These are phyloP conservation scores for Eupithecia tripunctaria DNA, from an alignment of 2,888 invertebrate species.

Conservation along the genomic window DNA sequence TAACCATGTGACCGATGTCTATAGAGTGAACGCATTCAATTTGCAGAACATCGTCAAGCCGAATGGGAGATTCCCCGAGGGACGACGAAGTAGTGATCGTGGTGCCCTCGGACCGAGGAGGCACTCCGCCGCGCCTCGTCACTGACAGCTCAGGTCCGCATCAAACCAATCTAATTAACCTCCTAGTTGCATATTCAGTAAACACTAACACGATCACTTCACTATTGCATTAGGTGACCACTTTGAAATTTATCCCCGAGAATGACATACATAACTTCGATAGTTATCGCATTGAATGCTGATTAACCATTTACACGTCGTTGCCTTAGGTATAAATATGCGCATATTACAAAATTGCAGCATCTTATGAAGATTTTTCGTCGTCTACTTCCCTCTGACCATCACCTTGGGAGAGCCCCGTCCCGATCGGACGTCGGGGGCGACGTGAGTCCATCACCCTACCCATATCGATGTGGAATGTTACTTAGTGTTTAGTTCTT, in stretches of 20 bases:
- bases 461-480: conserved; percentile 82
- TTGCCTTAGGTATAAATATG: conserved; percentile 84
- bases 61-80: conserved; percentile 73
- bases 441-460: conserved; percentile 78
- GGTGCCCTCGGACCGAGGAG: conserved; percentile 77
- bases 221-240: conserved; percentile 28
- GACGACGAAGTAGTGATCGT: conserved; percentile 80
- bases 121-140: conserved; percentile 83
- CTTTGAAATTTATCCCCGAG: conserved; percentile 9
- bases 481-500: conserved; percentile 63
- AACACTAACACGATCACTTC: conserved; percentile 31
- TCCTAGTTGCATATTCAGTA: conserved; percentile 29
- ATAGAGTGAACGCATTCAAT: conserved; percentile 40
- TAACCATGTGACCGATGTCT: conserved; percentile 22
- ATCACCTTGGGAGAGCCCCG: conserved; percentile 80
- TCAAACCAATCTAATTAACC: conserved; percentile 45
- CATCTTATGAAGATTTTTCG: conserved; percentile 89
- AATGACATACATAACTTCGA: conserved; percentile 16
- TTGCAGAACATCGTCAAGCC: conserved; percentile 75
- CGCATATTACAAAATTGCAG: conserved; percentile 86
- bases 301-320: conserved; percentile 76
- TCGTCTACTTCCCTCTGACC: conserved; percentile 89
- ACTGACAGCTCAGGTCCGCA: conserved; percentile 87
- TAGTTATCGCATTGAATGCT: conserved; percentile 50
- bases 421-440: conserved; percentile 73